Evolutionary conservation across 1,140 invertebrate genomes (phyloP).

Genomic region (Caenorhabditis tropicalis): DNA sequence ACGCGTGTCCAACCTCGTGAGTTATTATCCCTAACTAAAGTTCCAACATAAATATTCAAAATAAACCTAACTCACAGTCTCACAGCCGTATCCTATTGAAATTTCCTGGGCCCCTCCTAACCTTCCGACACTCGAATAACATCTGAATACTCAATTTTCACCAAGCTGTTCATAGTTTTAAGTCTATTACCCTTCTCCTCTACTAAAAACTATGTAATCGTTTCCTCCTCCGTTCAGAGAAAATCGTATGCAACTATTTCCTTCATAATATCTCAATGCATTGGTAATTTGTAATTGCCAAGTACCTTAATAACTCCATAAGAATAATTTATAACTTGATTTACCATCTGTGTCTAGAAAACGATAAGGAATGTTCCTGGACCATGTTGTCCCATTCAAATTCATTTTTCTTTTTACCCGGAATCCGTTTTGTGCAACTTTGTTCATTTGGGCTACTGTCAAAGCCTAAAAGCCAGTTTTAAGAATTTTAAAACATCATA

Average conservation of each 20-base stretch:
- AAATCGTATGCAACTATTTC: slow-evolving; percentile 49
- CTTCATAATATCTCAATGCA: background rate
- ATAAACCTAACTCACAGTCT: slow-evolving; percentile 54
- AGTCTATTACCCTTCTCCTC: slow-evolving; percentile 5
- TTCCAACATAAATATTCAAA: background rate
- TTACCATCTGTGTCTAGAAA: slow-evolving; percentile 31
- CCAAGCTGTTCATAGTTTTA: background rate
- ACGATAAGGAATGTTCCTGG: background rate
- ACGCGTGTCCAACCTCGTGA: slow-evolving; percentile 73
- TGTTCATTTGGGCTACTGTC: slow-evolving; percentile 27
- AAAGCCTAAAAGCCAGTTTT: background rate
- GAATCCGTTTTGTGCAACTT: background rate
- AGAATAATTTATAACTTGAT: background rate
- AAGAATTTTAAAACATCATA: too few species aligned
- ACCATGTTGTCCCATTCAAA: background rate
- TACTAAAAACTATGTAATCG: slow-evolving; percentile 46
- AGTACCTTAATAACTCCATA: background rate
- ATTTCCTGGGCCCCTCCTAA: slow-evolving; percentile 55
- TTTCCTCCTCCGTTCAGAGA: slow-evolving; percentile 38
- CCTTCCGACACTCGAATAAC: slow-evolving; percentile 56
- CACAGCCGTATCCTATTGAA: slow-evolving; percentile 58
- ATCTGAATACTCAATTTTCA: background rate
- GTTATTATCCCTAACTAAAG: slow-evolving; percentile 55
- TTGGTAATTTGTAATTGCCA: slow-evolving; percentile 42
- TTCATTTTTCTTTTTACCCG: slow-evolving; percentile 16